A percentile compares a stretch with the other conserved stretches of the same genome.
phyloP scores from a whole-genome alignment of 2,888 invertebrate species.

The Sinhomidia bicolor region DNA sequence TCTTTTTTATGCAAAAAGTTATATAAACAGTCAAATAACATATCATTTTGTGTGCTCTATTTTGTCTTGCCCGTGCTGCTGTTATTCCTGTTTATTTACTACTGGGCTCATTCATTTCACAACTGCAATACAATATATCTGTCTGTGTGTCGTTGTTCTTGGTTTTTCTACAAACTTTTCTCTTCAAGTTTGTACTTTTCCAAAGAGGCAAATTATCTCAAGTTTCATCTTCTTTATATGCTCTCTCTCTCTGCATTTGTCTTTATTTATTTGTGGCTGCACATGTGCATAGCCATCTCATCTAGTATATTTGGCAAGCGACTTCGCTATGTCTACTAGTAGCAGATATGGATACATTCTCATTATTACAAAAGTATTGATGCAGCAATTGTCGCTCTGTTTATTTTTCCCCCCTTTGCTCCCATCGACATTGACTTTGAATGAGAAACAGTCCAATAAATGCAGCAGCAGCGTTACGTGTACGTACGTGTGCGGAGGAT shows the following conservation, averaged over 20 bases:
- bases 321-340: background rate
- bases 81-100: background rate
- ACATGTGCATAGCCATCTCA: slow-evolving; percentile 23
- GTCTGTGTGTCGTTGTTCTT: background rate
- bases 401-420: background rate
- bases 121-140: background rate
- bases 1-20: slow-evolving; percentile 20
- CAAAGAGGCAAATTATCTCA: slow-evolving; percentile 26
- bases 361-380: background rate
- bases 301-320: background rate
- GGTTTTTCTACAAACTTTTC: background rate
- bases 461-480: slow-evolving; percentile 25
- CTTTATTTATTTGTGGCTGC: slow-evolving; percentile 44
- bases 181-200: background rate
- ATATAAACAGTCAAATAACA: slow-evolving; percentile 18
- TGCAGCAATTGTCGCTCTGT: slow-evolving; percentile 25
- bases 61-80: background rate
- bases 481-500: background rate
- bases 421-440: slow-evolving; percentile 54
- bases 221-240: background rate
- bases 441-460: too few species aligned
- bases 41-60: background rate
- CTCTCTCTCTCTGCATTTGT: too few species aligned
- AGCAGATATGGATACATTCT: background rate
- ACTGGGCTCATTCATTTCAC: slow-evolving; percentile 20